Evolutionary conservation across 2,113 vertebrate species (phyloP), one percentile per base, ranked within the genome.

Genomic region (Labrus mixtus): DNA sequence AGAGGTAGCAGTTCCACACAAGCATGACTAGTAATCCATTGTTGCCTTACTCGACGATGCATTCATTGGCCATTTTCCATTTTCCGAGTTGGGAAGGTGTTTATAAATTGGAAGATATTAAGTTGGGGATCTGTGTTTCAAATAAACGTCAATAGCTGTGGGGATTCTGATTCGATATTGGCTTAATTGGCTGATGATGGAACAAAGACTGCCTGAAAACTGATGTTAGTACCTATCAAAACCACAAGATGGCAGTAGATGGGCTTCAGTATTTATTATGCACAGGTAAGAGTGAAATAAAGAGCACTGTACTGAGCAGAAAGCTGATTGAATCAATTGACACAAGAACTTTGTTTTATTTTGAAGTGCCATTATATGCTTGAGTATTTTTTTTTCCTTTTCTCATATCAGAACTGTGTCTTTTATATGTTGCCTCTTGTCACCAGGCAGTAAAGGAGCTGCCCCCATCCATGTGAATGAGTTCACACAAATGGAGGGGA

Each of bases 341-440:
- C 10, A n/a, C n/a, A 25, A 43, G 39, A 1, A 46, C 45, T 66
- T 65, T 74, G 56, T 46, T 84, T 64, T 62, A 9, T 8, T 45
- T 55, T 76, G 6, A 81, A 81, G 58, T 90, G 22, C 73, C 76
- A 60, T 66, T 60, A 79, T 73, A 50, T 83, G 43, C 78, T 84
- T 39, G 64, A 61, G 79, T 71, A 59, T 73, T 63, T 53, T 73
- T 63, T 53, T 72, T 6, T 48, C 46, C 79, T 54, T 61, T 63
- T 86, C 72, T 89, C 80, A 87, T 67, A 16, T 82, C 70, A 80
- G 82, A 89, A 83, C 57, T 95, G 90, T 96, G 87, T 96, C 93
- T 96, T 36, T 96, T 96, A 96, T 95, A 95, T 95, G 95, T 97
- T 96, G 94, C 96, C 96, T 97, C 86, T 97, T 97, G 94, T 95